Conservation (phyloP, 53 echinoderm and acorn worm species). For the Antedon mediterranea region DNA sequence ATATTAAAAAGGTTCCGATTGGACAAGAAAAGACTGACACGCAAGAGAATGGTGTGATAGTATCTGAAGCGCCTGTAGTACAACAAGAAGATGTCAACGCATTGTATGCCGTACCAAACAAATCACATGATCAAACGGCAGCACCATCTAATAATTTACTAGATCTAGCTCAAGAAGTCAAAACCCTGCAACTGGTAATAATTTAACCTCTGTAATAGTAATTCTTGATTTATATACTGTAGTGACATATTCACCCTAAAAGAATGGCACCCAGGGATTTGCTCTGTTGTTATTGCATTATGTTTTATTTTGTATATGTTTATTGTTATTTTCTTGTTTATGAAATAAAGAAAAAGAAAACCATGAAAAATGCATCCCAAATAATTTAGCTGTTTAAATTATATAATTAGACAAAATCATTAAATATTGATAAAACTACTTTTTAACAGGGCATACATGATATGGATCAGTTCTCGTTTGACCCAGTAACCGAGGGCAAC, state of each 20-base stretch:
- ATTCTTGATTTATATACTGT: background rate
- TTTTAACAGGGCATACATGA: background rate
- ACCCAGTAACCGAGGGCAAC: background rate
- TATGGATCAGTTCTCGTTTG: background rate
- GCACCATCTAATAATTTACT: constrained; percentile 20
- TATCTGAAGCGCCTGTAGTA: background rate
- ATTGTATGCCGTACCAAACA: constrained; percentile 28
- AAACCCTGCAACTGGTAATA: constrained; percentile 53
- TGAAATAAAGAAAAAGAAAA: too few relatives aligned
- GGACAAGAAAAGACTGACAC: background rate
- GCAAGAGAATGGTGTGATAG: background rate
- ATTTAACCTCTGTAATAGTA: too few relatives aligned
- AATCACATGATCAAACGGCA: background rate
- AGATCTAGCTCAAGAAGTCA: constrained; percentile 42
- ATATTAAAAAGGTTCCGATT: background rate
- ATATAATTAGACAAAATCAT: too few relatives aligned
- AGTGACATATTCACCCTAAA: background rate
- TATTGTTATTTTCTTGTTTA: too few relatives aligned
- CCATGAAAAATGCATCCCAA: too few relatives aligned
- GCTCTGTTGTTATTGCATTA: constrained; percentile 7
- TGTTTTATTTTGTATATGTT: background rate
- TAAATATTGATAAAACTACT: too few relatives aligned
- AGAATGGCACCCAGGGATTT: too few relatives aligned
- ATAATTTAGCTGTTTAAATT: too few relatives aligned
- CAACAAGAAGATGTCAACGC: constrained; percentile 7